Evolutionary conservation across 2,113 vertebrate species (phyloP), one percentile per base, ranked within the genome.

Genomic region (Caretta caretta): DNA sequence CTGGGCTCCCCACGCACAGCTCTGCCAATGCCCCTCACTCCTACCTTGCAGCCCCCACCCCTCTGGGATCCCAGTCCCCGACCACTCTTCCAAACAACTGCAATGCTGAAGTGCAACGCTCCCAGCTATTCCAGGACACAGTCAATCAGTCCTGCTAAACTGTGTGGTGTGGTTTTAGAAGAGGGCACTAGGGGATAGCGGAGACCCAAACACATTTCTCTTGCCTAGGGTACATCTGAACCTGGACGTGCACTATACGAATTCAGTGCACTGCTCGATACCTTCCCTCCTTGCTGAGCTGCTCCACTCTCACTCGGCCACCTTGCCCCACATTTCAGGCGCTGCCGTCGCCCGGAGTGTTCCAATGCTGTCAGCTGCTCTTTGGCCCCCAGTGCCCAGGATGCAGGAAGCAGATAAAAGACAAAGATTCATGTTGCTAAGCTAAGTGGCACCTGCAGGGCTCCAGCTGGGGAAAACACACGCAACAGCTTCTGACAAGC

Each of bases 391-490:
- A 42, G 86, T 89, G 16, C 10, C 0, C 16, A 56, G 54, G 7
- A 89, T 84, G 54, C 88, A 95, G 50, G 78, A 1, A 0, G 78
- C 72, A 48, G 79, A 83, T 78, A 80, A 80, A 86, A 94, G 81
- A 48, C 35, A 76, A 86, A 86, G 65, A 90, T 78, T 93, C 56
- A 4, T 75, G 93, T 83, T 94, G 65, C 92, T 72, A 92, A 94
- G 78, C 83, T 89, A 87, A 93, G 78, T 57, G 86, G 91, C 96
- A 96, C 75, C 88, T 96, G 93, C 48, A 29, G 86, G 75, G 92
- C 86, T 95, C 24, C 89, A 95, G 75, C 90, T 94, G 90, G 87
- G 49, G 50, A 94, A 96, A 96, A 89, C 80, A 92, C 59, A 85
- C 38, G 48, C 87, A 95, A 83, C 27, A 0, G 0, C 24, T 93